phyloP scores from a whole-genome alignment of 92 coral and sea anemone species.

The Epizoanthus scotinus region DNA sequence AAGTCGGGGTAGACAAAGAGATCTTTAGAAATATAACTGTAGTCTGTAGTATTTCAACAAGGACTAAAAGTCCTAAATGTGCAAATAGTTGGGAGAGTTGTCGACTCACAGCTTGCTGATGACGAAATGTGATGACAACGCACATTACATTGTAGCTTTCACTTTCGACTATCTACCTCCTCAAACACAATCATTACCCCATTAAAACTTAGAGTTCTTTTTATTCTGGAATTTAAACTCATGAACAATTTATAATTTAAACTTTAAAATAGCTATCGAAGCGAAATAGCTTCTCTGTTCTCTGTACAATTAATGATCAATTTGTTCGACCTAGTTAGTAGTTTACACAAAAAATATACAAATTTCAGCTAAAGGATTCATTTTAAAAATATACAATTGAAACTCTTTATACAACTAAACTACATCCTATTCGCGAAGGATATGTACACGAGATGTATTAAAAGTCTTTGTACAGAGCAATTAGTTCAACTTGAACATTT shows the following conservation, averaged over 20 bases:
- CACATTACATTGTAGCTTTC: not conserved
- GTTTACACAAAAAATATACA: slow-evolving; percentile 35
- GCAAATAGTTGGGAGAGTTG: not conserved
- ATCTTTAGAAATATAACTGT: not conserved
- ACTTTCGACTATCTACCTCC: slow-evolving; percentile 8
- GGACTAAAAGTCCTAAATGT: not conserved
- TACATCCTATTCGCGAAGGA: slow-evolving; percentile 6
- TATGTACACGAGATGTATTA: slow-evolving; percentile 12
- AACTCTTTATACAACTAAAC: slow-evolving; percentile 17
- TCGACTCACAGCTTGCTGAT: not conserved
- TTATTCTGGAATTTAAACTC: slow-evolving; percentile 34
- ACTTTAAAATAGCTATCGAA: slow-evolving; percentile 34
- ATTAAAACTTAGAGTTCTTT: slow-evolving; percentile 16
- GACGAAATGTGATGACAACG: not conserved
- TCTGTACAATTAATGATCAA: slow-evolving; percentile 28
- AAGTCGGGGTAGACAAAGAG: not conserved
- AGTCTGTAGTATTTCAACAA: not conserved
- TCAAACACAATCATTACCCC: not conserved
- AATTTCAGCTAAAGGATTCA: slow-evolving; percentile 11
- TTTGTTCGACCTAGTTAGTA: slow-evolving; percentile 19
- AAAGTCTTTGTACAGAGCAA: slow-evolving; percentile 29
- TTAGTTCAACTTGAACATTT: slow-evolving; percentile 27
- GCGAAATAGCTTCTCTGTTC: slow-evolving; percentile 10
- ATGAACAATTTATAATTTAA: slow-evolving; percentile 33
- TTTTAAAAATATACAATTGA: slow-evolving; percentile 27